phyloP scores from a whole-genome alignment of 2,797 vertebrate species.

The Sphaeramia orbicularis region DNA sequence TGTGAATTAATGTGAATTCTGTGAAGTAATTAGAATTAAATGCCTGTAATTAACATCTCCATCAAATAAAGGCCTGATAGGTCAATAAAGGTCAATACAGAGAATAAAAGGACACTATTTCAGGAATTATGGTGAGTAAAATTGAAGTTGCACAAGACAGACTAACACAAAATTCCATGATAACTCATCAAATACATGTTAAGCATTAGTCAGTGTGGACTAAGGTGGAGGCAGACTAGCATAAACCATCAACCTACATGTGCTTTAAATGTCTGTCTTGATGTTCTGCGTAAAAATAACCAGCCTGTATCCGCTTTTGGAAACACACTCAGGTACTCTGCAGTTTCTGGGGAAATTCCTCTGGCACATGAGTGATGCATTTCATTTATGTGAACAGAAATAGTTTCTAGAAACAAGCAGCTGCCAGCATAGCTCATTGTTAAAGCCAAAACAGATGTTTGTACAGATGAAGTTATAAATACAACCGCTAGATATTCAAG shows the following conservation, averaged over 20 bases:
- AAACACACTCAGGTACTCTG: constrained; percentile 3
- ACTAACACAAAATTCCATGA: too few relatives aligned
- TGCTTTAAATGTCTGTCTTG: neutral
- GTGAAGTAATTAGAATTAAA: too few relatives aligned
- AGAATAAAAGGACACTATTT: too few relatives aligned
- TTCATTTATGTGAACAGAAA: neutral
- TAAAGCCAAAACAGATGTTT: neutral
- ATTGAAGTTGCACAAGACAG: too few relatives aligned
- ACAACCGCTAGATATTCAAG: neutral
- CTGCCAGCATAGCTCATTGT: neutral
- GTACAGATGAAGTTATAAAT: neutral
- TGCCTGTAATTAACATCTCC: too few relatives aligned
- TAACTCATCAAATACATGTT: too few relatives aligned
- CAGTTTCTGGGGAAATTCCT: neutral
- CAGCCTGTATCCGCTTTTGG: neutral
- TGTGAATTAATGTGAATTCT: too few relatives aligned
- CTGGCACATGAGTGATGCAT: neutral
- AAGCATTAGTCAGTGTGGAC: too few relatives aligned
- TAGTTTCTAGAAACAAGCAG: neutral
- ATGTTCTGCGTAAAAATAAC: constrained; percentile 13
- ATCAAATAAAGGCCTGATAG: too few relatives aligned
- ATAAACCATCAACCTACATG: neutral
- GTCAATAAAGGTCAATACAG: too few relatives aligned
- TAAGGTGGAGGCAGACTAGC: too few relatives aligned
- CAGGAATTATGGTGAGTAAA: too few relatives aligned